A percentile compares a stretch with the other conserved stretches of the same genome.
phyloP scores from a whole-genome alignment of 2,113 vertebrate genomes.

The Mirounga angustirostris region DNA sequence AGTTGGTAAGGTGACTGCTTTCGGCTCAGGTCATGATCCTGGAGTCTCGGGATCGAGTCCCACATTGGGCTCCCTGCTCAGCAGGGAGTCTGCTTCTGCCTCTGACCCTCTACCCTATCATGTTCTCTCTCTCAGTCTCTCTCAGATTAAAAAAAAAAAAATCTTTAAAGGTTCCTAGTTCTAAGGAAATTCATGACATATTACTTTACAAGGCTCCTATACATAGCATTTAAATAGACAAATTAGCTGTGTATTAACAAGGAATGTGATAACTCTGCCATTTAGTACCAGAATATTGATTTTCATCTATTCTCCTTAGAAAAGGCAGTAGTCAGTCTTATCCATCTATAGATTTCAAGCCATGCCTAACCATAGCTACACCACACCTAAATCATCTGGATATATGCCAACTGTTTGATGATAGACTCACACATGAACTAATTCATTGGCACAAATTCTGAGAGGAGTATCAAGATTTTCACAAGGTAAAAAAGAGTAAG shows the following conservation, averaged over 20 bases:
- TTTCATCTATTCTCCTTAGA: constrained; percentile 40
- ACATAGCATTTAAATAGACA: constrained; percentile 3
- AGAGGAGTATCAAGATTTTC: neutral
- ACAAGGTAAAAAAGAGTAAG: neutral
- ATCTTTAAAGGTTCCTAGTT: neutral
- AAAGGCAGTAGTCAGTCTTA: neutral
- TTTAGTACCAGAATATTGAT: constrained; percentile 16
- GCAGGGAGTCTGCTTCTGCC: too few species aligned
- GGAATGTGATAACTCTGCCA: neutral
- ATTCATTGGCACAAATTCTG: neutral
- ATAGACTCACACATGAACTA: neutral
- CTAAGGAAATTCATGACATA: constrained; percentile 34
- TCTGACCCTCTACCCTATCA: too few species aligned
- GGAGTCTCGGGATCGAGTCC: too few species aligned
- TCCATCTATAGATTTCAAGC: neutral
- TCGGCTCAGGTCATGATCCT: too few species aligned
- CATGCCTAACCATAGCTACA: neutral
- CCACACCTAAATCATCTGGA: neutral
- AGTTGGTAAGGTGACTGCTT: too few species aligned
- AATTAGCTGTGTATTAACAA: neutral
- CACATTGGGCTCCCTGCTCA: too few species aligned
- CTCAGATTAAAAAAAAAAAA: too few species aligned
- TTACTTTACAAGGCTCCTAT: neutral
- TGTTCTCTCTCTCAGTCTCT: too few species aligned
- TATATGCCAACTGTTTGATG: neutral